phyloP scores from a whole-genome alignment of 2,113 vertebrate genomes.

The Clupea harengus region DNA sequence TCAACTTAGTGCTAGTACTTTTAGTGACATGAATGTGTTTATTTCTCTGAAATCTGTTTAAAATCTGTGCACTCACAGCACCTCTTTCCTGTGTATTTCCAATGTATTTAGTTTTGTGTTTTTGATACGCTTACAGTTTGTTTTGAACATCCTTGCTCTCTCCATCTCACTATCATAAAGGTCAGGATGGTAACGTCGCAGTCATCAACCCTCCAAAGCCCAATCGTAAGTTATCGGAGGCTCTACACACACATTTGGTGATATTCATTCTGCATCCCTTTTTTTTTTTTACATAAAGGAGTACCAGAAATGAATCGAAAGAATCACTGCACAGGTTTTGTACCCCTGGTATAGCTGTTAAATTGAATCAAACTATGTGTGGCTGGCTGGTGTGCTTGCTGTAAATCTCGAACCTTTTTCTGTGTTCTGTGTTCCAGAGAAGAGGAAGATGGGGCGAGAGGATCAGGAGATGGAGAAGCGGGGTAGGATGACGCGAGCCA shows the following conservation, averaged over 20 bases:
- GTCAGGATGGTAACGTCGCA: not conserved
- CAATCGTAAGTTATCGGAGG: not conserved
- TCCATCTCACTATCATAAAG: not conserved
- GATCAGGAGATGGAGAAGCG: slow-evolving; percentile 30
- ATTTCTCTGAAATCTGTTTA: not conserved
- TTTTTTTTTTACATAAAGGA: not conserved
- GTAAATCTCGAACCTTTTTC: not conserved
- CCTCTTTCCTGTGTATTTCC: not conserved
- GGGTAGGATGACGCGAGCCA: slow-evolving; percentile 45
- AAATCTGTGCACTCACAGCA: not conserved
- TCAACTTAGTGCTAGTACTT: too few species aligned
- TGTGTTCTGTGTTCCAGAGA: not conserved
- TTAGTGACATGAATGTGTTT: too few species aligned
- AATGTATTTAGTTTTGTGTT: not conserved
- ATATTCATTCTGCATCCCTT: not conserved
- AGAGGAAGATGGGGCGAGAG: slow-evolving; percentile 35
- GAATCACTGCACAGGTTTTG: not conserved
- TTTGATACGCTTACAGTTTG: not conserved
- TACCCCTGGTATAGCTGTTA: not conserved
- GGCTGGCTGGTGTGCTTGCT: too few species aligned
- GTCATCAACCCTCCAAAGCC: not conserved
- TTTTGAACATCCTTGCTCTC: not conserved
- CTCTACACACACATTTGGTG: not conserved
- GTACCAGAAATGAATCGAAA: not conserved
- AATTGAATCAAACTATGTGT: not conserved